These are phyloP conservation scores for Bolborhynchus lineola DNA, from an alignment of 2,113 vertebrate species.

Conservation along the genomic window DNA sequence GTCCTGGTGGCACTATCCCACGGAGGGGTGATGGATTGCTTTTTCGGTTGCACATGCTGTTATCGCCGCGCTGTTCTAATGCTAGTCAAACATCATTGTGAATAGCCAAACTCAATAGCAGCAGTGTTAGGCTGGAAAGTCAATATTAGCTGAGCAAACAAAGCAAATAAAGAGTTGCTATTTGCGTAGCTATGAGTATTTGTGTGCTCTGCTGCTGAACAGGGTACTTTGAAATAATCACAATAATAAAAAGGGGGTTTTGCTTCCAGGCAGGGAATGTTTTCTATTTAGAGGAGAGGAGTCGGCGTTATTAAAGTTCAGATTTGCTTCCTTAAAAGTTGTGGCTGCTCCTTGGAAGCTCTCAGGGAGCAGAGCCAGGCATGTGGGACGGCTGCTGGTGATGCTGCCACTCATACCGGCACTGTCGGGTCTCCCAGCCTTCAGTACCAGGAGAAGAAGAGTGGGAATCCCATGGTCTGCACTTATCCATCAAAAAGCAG, in stretches of 20 bases:
- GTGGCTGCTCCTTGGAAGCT: neutral
- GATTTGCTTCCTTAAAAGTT: rapidly evolving
- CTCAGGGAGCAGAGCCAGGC: neutral
- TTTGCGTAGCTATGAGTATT: conserved; percentile 83
- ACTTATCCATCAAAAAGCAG: neutral
- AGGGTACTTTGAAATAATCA: conserved; percentile 44
- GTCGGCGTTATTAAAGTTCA: rapidly evolving
- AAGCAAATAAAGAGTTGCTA: conserved; percentile 83
- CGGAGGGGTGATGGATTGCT: conserved; percentile 47
- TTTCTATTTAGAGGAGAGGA: neutral
- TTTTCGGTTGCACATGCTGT: conserved; percentile 65
- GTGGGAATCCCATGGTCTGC: neutral
- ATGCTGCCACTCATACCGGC: neutral
- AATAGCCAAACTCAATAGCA: conserved; percentile 86
- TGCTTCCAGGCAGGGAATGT: neutral
- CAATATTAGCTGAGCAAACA: conserved; percentile 96
- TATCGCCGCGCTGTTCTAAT: conserved; percentile 82
- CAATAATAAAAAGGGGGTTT: neutral
- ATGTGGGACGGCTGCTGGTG: rapidly evolving
- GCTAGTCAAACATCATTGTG: conserved; percentile 84
- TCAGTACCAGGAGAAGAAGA: rapidly evolving
- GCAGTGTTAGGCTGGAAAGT: conserved; percentile 84
- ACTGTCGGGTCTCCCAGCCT: neutral
- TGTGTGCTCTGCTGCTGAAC: conserved; percentile 71
- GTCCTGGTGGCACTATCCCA: conserved; percentile 55